phyloP scores from a whole-genome alignment of 2,888 invertebrate species.

The Malthinus flaveolus region DNA sequence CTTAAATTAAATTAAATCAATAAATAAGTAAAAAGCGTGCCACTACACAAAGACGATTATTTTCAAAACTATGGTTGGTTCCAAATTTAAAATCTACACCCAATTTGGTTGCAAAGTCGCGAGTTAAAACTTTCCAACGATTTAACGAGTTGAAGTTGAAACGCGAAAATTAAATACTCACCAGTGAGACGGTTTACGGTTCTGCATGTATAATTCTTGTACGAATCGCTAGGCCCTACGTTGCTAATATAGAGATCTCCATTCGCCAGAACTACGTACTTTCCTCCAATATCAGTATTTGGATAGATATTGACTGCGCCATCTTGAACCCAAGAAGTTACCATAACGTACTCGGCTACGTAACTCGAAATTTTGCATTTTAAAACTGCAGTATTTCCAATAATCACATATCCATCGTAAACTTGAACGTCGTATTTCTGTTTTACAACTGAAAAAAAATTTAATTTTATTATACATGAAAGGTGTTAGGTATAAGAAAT shows the following conservation, averaged over 20 bases:
- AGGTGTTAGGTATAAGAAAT: no score
- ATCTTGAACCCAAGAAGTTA: conserved; percentile 89
- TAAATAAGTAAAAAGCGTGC: no score
- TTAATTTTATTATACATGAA: no score
- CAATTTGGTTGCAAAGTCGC: no score
- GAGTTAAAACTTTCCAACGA: neutral
- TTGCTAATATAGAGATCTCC: conserved; percentile 84
- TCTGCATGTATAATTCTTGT: conserved; percentile 79
- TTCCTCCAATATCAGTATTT: conserved; percentile 72
- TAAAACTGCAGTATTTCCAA: conserved; percentile 87
- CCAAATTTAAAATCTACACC: no score
- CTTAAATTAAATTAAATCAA: conserved; percentile 45
- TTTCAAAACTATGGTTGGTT: no score
- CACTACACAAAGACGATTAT: no score
- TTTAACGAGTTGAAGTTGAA: neutral
- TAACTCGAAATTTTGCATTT: conserved; percentile 88
- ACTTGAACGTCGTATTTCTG: conserved; percentile 88
- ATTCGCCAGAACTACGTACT: conserved; percentile 77
- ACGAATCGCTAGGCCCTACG: conserved; percentile 76
- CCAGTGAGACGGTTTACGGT: conserved; percentile 81
- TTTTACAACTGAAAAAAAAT: conserved; percentile 69
- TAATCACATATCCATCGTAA: conserved; percentile 88
- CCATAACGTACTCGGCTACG: conserved; percentile 84
- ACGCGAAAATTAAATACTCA: conserved; percentile 17
- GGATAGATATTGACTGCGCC: conserved; percentile 78